Evolutionary conservation across 2,888 invertebrate species (phyloP).

Genomic region (Fabriciana adippe): DNA sequence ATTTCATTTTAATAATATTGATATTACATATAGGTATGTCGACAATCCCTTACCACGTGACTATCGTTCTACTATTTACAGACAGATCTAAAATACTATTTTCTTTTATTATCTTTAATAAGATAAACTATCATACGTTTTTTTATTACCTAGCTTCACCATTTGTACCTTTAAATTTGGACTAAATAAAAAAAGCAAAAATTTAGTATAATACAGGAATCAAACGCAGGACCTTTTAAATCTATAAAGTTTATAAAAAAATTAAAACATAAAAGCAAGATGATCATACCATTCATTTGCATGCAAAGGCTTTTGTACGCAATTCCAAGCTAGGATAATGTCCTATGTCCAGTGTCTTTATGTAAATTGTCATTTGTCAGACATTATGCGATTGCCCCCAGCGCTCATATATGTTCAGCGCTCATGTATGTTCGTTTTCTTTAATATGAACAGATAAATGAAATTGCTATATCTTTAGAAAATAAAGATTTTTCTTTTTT

Average conservation of each 20-base stretch:
- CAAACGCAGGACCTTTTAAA: neutral
- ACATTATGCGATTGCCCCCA: conserved; percentile 26
- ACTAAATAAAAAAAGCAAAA: too few relatives aligned
- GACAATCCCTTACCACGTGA: too few relatives aligned
- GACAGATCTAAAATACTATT: too few relatives aligned
- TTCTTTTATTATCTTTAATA: too few relatives aligned
- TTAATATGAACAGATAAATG: conserved; percentile 11
- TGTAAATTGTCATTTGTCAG: conserved; percentile 35
- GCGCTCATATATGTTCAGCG: neutral
- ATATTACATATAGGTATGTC: too few relatives aligned
- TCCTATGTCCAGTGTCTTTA: conserved; percentile 25
- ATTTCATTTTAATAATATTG: too few relatives aligned
- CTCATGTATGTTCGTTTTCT: neutral
- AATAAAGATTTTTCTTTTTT: neutral
- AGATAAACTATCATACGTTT: too few relatives aligned
- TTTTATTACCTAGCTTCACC: too few relatives aligned
- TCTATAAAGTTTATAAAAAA: neutral
- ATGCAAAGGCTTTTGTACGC: conserved; percentile 31
- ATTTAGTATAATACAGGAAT: neutral
- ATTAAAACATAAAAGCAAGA: conserved; percentile 13
- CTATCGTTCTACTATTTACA: too few relatives aligned
- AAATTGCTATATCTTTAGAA: neutral
- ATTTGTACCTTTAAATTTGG: too few relatives aligned
- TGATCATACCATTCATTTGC: conserved; percentile 22
- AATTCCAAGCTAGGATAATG: conserved; percentile 20